These are phyloP conservation scores for Saguinus imperator DNA, from an alignment of 2,113 vertebrate genomes.

Conservation along the genomic window DNA sequence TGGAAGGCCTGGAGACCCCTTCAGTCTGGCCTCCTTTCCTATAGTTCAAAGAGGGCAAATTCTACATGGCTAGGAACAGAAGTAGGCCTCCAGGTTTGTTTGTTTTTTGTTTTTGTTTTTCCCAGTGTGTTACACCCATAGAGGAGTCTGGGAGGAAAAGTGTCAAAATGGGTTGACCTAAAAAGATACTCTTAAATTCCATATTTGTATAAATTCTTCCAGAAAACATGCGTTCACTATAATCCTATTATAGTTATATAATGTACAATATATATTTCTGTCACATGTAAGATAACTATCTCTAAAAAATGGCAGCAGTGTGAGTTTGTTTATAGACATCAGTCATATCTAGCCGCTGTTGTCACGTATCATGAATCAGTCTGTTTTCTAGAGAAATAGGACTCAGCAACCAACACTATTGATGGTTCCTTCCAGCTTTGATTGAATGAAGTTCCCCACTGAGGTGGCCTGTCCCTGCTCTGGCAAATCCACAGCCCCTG, in stretches of 20 bases:
- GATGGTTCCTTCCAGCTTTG: not conserved
- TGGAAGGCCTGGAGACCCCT: not conserved
- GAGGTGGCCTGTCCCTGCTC: not conserved
- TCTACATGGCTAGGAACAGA: not conserved
- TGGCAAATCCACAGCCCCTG: not conserved
- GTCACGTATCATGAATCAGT: not conserved
- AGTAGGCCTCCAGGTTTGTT: not conserved
- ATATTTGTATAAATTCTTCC: not conserved
- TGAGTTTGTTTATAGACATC: not conserved
- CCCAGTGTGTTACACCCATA: fast-evolving
- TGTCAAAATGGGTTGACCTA: not conserved
- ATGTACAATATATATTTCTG: not conserved
- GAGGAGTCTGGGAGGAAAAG: not conserved
- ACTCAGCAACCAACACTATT: not conserved
- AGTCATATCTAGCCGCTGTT: not conserved
- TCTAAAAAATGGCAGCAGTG: not conserved
- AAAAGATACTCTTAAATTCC: not conserved
- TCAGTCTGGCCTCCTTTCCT: not conserved
- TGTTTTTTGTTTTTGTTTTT: not conserved
- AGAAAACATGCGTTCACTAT: not conserved
- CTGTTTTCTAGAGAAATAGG: not conserved
- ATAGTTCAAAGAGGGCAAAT: not conserved
- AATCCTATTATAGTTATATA: not conserved
- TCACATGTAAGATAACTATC: not conserved
- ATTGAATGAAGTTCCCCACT: not conserved